A percentile compares a stretch with the other conserved stretches of the same genome.
Evolutionary conservation across 2,797 vertebrate genomes (phyloP).

Genomic region (Ispidina lecontei): DNA sequence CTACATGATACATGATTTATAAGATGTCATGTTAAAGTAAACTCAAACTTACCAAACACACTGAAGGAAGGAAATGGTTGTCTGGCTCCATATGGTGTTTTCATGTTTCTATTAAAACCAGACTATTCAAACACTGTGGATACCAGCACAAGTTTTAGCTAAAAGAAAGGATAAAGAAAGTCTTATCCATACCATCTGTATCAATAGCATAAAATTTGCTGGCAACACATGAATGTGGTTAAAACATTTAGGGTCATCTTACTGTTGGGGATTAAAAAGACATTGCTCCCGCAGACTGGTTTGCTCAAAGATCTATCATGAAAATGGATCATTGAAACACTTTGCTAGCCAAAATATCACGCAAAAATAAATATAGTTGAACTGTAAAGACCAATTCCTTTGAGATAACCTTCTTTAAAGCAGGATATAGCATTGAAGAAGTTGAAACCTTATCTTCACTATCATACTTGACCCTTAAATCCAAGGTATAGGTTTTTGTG

Average conservation of each 20-base stretch:
- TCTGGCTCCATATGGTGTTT: conserved; percentile 65
- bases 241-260: conserved; percentile 46
- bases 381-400: neutral
- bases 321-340: neutral
- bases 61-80: conserved; percentile 57
- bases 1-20: conserved; percentile 72
- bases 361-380: neutral
- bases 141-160: conserved; percentile 35
- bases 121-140: conserved; percentile 42
- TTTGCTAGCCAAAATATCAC: neutral
- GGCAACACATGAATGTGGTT: conserved; percentile 14
- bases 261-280: neutral
- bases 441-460: neutral
- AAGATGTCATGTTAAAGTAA: conserved; percentile 67
- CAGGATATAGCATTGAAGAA: neutral
- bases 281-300: neutral
- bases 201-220: conserved; percentile 50
- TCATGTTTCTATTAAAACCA: conserved; percentile 69
- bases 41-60: conserved; percentile 53
- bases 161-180: conserved; percentile 22
- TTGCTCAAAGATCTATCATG: neutral
- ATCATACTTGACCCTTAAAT: neutral
- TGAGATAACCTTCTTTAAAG: neutral
- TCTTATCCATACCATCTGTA: conserved; percentile 52
- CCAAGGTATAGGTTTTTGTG: neutral